Conservation (phyloP, 1,140 invertebrate species). For the Ooceraea biroi region DNA sequence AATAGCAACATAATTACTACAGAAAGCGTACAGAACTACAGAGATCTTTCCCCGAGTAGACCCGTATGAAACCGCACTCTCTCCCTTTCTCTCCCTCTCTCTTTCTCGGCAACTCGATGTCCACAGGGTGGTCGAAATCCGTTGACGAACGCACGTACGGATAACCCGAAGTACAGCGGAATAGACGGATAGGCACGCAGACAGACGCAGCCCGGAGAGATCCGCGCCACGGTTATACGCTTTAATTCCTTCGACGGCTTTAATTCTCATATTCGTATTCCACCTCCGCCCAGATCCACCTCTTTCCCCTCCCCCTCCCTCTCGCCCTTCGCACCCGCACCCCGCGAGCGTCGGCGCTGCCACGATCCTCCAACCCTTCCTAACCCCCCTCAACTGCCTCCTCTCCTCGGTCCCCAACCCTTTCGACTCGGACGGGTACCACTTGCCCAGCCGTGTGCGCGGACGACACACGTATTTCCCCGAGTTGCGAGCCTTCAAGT, state of each 20-base stretch:
- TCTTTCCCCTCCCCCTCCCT: conserved; percentile 22
- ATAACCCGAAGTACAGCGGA: conserved; percentile 67
- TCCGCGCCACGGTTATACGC: conserved; percentile 82
- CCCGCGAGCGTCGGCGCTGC: conserved; percentile 57
- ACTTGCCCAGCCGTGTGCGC: conserved; percentile 68
- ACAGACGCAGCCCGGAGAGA: conserved; percentile 78
- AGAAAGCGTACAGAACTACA: background rate
- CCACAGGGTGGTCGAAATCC: conserved; percentile 68
- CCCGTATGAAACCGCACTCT: conserved; percentile 51
- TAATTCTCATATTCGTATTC: conserved; percentile 86
- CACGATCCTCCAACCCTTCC: conserved; percentile 59
- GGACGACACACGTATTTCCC: conserved; percentile 73
- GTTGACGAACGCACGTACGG: conserved; percentile 67
- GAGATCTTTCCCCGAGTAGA: background rate
- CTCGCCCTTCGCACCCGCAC: background rate
- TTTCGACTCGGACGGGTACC: conserved; percentile 67
- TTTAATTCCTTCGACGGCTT: conserved; percentile 86
- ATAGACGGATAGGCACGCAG: conserved; percentile 69
- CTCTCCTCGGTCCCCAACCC: conserved; percentile 69
- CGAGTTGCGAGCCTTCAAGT: conserved; percentile 66
- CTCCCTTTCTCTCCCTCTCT: too few species aligned
- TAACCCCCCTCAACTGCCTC: conserved; percentile 60
- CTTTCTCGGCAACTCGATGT: conserved; percentile 78
- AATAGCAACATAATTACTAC: background rate
- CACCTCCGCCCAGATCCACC: conserved; percentile 69